Evolutionary conservation across 1,140 invertebrate species (phyloP).

Genomic region (Microplitis demolitor): DNA sequence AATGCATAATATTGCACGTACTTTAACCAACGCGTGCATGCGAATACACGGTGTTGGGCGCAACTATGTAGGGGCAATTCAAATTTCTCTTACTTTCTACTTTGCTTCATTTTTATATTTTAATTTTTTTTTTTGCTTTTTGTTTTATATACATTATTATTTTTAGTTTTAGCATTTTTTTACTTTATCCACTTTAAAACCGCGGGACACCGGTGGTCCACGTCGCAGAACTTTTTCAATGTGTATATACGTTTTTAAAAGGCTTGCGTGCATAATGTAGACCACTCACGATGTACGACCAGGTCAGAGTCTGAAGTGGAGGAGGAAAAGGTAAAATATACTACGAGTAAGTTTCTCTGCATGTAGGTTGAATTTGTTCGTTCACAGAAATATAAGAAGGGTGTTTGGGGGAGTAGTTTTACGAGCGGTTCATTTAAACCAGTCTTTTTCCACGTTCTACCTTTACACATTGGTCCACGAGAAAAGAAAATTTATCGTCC

Average conservation of each 20-base stretch:
- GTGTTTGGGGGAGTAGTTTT: constrained; percentile 21
- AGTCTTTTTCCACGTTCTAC: constrained; percentile 13
- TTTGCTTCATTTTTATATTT: neutral
- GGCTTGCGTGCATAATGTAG: constrained; percentile 44
- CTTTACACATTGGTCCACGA: constrained; percentile 16
- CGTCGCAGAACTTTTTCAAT: constrained; percentile 43
- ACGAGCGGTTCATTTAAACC: constrained; percentile 28
- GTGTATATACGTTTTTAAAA: constrained; percentile 43
- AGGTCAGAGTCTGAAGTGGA: constrained; percentile 1
- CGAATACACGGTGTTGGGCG: constrained; percentile 15
- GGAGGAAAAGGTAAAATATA: constrained; percentile 3
- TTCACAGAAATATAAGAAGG: constrained; percentile 35
- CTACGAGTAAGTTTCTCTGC: neutral
- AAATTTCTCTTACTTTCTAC: constrained; percentile 34
- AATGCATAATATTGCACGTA: constrained; percentile 38
- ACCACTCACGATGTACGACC: constrained; percentile 25
- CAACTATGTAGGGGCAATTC: constrained; percentile 37
- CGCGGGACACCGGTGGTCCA: constrained; percentile 8
- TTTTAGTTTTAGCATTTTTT: constrained; percentile 11
- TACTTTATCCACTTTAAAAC: neutral
- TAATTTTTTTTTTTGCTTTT: neutral
- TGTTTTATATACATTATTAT: neutral
- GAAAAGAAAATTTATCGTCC: constrained; percentile 26
- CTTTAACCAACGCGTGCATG: constrained; percentile 12
- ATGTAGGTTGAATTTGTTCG: constrained; percentile 40